Evolutionary conservation across 1,140 invertebrate genomes (phyloP).

Genomic region (roundworm (Caenorhabditis elegans)): DNA sequence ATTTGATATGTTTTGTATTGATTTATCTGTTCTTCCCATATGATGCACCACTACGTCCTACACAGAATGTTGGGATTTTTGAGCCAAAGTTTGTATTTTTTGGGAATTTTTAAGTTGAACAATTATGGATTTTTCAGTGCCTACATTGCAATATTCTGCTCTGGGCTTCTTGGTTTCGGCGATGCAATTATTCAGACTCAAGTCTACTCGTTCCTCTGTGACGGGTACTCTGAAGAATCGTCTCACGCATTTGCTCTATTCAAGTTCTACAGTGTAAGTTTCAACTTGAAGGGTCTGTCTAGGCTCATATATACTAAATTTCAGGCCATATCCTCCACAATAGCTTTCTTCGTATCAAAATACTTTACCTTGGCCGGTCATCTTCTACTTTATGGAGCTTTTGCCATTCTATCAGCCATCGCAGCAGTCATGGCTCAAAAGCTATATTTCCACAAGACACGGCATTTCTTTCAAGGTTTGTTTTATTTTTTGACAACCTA

Average conservation of each 20-base stretch:
- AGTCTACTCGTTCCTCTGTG: neutral
- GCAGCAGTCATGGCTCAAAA: neutral
- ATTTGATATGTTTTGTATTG: neutral
- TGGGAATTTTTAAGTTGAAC: no score
- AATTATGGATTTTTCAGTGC: no score
- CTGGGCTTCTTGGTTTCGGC: neutral
- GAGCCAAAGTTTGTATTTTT: neutral
- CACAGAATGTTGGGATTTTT: neutral
- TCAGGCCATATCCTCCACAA: neutral
- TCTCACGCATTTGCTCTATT: neutral
- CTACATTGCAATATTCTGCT: neutral
- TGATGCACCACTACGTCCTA: neutral
- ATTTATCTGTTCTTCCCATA: neutral
- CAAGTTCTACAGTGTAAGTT: neutral
- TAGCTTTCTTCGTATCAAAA: neutral
- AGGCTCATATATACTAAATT: neutral
- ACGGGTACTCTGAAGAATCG: constrained; percentile 5
- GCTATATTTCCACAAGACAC: neutral
- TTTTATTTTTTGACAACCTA: no score
- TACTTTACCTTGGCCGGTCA: neutral
- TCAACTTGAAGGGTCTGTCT: no score
- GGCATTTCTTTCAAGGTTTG: constrained; percentile 3
- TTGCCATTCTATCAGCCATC: neutral
- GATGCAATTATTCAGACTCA: constrained; percentile 2
- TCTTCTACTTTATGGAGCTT: neutral